Evolutionary conservation across 2,888 invertebrate species (phyloP).

Genomic region (Sacculina carcini): DNA sequence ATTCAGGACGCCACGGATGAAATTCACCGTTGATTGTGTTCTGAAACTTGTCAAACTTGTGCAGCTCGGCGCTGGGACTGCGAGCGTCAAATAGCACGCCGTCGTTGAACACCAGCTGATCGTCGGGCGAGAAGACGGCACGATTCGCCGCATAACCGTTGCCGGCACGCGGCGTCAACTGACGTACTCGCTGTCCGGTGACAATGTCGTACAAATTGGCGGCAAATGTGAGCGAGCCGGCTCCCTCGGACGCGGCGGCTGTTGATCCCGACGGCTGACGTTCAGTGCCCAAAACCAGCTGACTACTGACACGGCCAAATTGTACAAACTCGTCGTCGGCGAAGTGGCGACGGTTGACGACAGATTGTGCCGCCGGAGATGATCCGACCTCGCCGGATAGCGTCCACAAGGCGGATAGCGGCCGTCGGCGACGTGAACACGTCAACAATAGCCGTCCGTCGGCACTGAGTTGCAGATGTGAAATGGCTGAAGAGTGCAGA

Average conservation of each 20-base stretch:
- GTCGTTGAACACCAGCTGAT: conserved; percentile 79
- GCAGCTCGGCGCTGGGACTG: conserved; percentile 40
- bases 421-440: conserved; percentile 57
- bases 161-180: conserved; percentile 49
- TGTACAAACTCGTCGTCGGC: conserved; percentile 71
- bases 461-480: conserved; percentile 35
- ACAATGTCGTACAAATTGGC: conserved; percentile 47
- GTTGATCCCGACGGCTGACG: no score
- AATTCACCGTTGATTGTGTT: conserved; percentile 82
- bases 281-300: conserved; percentile 55
- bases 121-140: conserved; percentile 77
- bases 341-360: conserved; percentile 29
- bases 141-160: conserved; percentile 82
- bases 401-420: conserved; percentile 50
- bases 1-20: conserved; percentile 82
- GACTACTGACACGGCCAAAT: conserved; percentile 60
- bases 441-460: conserved; percentile 56
- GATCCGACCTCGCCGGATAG: no score
- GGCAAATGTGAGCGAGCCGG: background rate
- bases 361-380: conserved; percentile 7
- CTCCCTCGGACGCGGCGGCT: no score
- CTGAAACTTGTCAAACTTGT: conserved; percentile 93
- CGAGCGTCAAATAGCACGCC: conserved; percentile 86
- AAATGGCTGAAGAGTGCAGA: background rate
- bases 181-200: conserved; percentile 43